Conservation (phyloP, 2,113 vertebrate genomes). For the Saguinus imperator region DNA sequence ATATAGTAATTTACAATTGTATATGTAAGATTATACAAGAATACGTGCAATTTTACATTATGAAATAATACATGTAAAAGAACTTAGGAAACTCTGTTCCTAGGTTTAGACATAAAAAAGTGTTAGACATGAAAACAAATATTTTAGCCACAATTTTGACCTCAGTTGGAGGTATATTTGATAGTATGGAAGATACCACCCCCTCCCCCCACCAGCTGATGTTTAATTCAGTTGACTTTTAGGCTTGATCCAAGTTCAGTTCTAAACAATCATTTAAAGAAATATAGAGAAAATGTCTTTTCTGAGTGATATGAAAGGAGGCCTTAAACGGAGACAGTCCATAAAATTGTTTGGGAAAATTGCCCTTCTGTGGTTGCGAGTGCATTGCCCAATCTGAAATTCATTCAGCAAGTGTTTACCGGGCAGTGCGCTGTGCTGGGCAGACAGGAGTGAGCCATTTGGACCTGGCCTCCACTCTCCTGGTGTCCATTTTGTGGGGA, state of each 20-base stretch:
- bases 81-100: not conserved
- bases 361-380: not conserved
- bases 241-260: not conserved
- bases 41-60: not conserved
- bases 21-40: not conserved
- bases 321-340: not conserved
- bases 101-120: not conserved
- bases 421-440: not conserved
- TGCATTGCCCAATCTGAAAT: not conserved
- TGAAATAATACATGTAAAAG: not conserved
- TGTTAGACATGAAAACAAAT: not conserved
- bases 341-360: not conserved
- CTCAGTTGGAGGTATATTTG: not conserved
- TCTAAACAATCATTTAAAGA: not conserved
- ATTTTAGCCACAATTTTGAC: not conserved
- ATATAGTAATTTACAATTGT: not conserved
- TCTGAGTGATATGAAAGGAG: not conserved
- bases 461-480: not conserved
- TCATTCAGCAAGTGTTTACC: not conserved
- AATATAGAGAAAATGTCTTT: not conserved
- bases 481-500: not conserved
- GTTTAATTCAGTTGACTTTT: not conserved
- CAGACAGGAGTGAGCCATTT: not conserved
- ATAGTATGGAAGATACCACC: not conserved
- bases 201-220: not conserved